Conservation (phyloP, 1,140 invertebrate genomes). For the Camponotus pennsylvanicus region DNA sequence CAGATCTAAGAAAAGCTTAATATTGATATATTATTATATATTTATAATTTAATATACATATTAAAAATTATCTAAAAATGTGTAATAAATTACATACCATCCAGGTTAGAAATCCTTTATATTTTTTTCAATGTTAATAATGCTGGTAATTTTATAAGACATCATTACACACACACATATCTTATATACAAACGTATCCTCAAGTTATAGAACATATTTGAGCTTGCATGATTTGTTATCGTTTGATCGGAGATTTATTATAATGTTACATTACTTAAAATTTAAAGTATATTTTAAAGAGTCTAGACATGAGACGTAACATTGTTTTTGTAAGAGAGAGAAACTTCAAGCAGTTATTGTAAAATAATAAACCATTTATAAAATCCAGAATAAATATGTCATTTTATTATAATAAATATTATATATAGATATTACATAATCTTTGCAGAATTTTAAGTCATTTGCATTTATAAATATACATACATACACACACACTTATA, state of each 20-base stretch:
- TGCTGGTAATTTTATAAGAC: neutral
- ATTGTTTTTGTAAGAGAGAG: slow-evolving; percentile 21
- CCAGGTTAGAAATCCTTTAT: slow-evolving; percentile 40
- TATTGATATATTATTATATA: neutral
- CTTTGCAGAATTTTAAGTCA: neutral
- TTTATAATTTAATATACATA: neutral
- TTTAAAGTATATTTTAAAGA: slow-evolving; percentile 22
- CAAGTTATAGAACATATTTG: neutral
- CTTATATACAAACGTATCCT: neutral
- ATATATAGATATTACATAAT: neutral
- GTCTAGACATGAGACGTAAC: neutral
- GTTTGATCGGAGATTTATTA: neutral
- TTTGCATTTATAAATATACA: neutral
- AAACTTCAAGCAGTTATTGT: slow-evolving; percentile 22
- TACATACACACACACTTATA: neutral
- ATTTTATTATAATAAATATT: neutral
- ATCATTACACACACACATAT: neutral
- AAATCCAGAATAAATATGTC: neutral
- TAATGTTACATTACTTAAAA: slow-evolving; percentile 26
- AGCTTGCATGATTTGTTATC: neutral
- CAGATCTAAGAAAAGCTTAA: neutral
- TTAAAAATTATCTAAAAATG: neutral
- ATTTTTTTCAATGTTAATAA: slow-evolving; percentile 7
- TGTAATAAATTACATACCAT: slow-evolving; percentile 64
- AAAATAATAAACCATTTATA: neutral